Base-by-base conservation (phyloP, 2,797 vertebrate genomes). In the Pseudochirops corinnae region DNA sequence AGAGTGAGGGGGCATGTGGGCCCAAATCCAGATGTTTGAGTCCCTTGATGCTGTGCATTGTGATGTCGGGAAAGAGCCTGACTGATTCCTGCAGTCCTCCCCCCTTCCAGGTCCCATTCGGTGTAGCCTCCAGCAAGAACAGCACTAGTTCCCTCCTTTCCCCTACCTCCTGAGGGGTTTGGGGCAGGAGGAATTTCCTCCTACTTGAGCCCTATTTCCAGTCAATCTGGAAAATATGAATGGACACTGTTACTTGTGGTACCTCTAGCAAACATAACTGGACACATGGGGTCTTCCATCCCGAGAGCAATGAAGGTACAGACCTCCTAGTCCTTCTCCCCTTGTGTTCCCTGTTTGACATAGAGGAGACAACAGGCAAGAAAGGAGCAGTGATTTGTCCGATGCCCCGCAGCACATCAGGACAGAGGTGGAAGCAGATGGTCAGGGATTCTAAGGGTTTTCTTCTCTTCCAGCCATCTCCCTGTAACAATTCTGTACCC, bases 71-170 rank as follows among this genome's bases (percentile, higher is more conserved):
- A 74, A 39, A 39, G 62, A 74, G 33, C 33, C 33, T n/a, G 62
- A 14, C 62, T 74, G n/a, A 74, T 74, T 39, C 5, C 33, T 16
- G 3, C 0, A 0, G 6, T 74, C n/a, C 16, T 74, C n/a, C 1
- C 16, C 31, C 9, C 7, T 82, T 46, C 74, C 39, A 46, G 74
- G 2, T 10, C 33, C 62, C 33, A n/a, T n/a, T 39, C 67, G 39
- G n/a, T 39, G 67, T 39, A 39, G 16, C n/a, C 67, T 74, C n/a
- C 1, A 5, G 46, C 9, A 82, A 26, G n/a, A 82, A 0, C 2
- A 55, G 16, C 24, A 60, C 0, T 0, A 4, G 67, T 26, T 14
- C 0, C 16, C 14, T 2, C 26, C 10, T 1, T 7, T 16, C 53
- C 53, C 56, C 60, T 39, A 39, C 21, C 74, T 82, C 39, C n/a